Base-by-base conservation (phyloP, 1,140 invertebrate genomes). In the Drepana arcuata region DNA sequence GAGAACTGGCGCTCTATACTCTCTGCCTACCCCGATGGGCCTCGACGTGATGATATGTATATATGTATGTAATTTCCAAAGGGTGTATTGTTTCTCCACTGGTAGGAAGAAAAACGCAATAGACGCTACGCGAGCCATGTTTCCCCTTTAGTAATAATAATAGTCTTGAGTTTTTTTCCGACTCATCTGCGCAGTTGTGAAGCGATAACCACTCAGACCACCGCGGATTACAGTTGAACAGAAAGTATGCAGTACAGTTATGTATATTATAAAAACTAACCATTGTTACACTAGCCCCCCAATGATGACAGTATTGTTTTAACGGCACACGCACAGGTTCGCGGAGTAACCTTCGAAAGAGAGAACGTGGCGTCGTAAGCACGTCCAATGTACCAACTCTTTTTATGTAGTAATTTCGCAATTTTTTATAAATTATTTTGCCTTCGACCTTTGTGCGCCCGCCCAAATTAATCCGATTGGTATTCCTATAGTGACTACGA, bases 321-420 rank as follows among this genome's bases (percentile, higher is more conserved):
- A 72, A 72, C 68, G 62, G 68, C 68, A 71, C 62, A 72, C 65
- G 61, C 66, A 67, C 59, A 66, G 53, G 41, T 50, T 56, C 40
- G 57, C 46, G 16, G 35, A 34, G 35, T 67, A 75, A 79, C 78
- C 72, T 82, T 79, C 74, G 74, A 75, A 79, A 78, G 72, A 79
- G 71, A 82, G 73, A 80, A 78, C 67, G 75, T 55, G 40, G 57
- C 56, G 53, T 63, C 59, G 63, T 55, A 50, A 66, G 62, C 78
- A 82, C 77, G 77, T 82, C 56, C 69, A 69, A 71, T 79, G 70
- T 67, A 62, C 66, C 72, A 81, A 81, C 74, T 74, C 61, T 75
- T 73, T 74, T 78, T 61, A 74, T 58, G 64, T 68, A 42, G 48
- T 41, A 28, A 56, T 81, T 81, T 81, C 74, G 77, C 51, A 79